phyloP scores from a whole-genome alignment of 2,113 vertebrate species.

The Formicarius rufipectus region DNA sequence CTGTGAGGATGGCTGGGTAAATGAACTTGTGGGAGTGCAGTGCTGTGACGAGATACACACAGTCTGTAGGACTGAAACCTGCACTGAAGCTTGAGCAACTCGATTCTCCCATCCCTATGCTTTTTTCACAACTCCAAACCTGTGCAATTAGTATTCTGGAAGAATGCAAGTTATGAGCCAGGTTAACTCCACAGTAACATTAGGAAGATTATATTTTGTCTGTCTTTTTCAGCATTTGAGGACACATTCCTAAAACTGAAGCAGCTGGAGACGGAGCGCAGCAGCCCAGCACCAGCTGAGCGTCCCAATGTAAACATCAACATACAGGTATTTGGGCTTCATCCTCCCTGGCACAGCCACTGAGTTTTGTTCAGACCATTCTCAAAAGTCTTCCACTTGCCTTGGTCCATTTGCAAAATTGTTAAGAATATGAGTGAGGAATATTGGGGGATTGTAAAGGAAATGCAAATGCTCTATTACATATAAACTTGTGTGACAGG shows the following conservation, averaged over 20 bases:
- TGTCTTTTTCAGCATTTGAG: conserved; percentile 54
- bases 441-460: neutral
- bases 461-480: neutral
- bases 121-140: neutral
- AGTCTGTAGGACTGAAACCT: neutral
- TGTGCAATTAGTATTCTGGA: neutral
- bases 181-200: neutral
- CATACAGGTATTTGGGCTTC: conserved; percentile 77
- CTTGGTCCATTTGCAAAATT: neutral
- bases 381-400: neutral
- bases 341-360: rapidly evolving
- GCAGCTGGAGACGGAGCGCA: conserved; percentile 80
- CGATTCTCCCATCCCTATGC: neutral
- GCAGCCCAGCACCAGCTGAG: neutral
- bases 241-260: conserved; percentile 85
- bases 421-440: neutral
- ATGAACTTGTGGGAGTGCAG: neutral
- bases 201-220: neutral
- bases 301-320: conserved; percentile 80
- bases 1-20: neutral
- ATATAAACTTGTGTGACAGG: neutral
- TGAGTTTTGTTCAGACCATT: neutral
- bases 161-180: neutral
- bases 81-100: neutral
- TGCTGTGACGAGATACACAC: neutral